Base-by-base conservation (phyloP, 1,140 invertebrate genomes). In the Lordiphosa clarofinis region DNA sequence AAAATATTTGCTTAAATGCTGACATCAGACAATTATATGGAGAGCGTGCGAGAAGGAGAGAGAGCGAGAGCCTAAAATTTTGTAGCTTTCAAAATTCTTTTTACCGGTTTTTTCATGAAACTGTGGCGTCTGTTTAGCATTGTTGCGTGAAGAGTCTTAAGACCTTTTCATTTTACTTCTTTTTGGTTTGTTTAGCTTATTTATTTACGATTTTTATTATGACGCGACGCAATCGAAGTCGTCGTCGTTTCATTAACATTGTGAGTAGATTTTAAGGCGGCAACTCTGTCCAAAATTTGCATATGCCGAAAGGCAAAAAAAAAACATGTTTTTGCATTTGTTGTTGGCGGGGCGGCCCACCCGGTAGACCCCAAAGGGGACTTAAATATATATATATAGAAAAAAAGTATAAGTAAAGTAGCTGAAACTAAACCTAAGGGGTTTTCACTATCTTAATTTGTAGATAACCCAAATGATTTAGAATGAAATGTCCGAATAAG, bases 1-100 rank as follows among this genome's bases (percentile, higher is more conserved):
- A 73, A 76, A 84, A 84, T 82, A 82, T 76, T 82, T 82, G 66
- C 59, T 76, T 84, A 56, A 82, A 69, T 68, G 76, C 78, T 82
- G 78, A 82, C 76, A 82, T 82, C 78, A 82, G 73, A 71, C 46
- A 56, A 59, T 72, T 71, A 37, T 38, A 50, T 13, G 37, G 19
- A 56, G 53, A 24, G 28, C 21, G 37, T 11, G 35, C 62, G 52
- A 46, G 40, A 62, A 19, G 11, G 8, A 42, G 11, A 44, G 31
- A 39, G 24, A 43, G 61, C 43, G 65, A 48, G 61, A 52, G 65
- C 38, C 42, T 61, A 5, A 54, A 46, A 46, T 40, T 43, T 65
- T 48, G 40, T 56, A 28, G 24, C 6, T 44, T 33, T 43, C 15
- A 10, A 10, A 19, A 43, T 10, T 21, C 13, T 66, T 54, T 68